Conservation (phyloP, 2,113 vertebrate genomes). For the Nestor notabilis region DNA sequence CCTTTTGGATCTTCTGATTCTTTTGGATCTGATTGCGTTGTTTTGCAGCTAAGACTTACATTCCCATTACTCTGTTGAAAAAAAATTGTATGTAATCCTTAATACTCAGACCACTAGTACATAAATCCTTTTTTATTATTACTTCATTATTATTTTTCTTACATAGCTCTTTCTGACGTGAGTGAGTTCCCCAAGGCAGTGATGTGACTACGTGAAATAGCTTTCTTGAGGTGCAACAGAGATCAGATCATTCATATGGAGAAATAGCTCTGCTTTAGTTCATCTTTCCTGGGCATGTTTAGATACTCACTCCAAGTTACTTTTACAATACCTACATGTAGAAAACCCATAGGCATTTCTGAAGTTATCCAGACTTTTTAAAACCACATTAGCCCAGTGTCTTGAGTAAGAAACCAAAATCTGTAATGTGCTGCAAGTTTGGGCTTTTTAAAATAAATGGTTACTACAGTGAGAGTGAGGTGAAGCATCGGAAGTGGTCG, state of each 20-base stretch:
- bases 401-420: background rate
- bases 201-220: background rate
- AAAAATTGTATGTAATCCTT: background rate
- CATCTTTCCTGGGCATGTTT: background rate
- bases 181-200: background rate
- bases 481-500: background rate
- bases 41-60: background rate
- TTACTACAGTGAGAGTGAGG: background rate
- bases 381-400: background rate
- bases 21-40: background rate
- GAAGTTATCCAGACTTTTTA: background rate
- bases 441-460: background rate
- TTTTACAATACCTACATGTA: background rate
- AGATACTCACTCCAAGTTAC: background rate
- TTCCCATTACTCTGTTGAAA: background rate
- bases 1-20: background rate
- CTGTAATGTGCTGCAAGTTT: background rate
- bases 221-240: background rate
- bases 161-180: background rate
- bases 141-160: background rate
- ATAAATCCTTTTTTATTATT: background rate
- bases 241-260: background rate
- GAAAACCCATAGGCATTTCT: background rate
- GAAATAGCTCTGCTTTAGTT: background rate
- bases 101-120: background rate